Evolutionary conservation across 2,797 vertebrate species (phyloP), one percentile per base, ranked within the genome.

Genomic region (Zenarchopterus dispar): DNA sequence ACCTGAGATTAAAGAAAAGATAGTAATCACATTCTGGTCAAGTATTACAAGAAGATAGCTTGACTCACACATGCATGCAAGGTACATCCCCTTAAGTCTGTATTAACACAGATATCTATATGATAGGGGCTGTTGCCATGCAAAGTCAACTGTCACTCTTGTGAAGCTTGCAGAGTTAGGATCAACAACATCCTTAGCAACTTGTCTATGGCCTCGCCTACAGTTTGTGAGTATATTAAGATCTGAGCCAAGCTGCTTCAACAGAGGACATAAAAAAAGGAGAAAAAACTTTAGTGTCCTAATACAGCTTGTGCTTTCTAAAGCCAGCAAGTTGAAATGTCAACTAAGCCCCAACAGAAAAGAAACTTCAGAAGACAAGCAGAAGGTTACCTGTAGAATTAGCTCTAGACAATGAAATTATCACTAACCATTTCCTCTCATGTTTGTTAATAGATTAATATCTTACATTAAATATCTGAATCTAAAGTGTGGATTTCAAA

Each of bases 21-120:
- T 80, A 61, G 72, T 78, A 65, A 81, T 56, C 22, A 22, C 22
- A 67, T 78, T 74, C 65, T 71, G 72, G 61, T 72, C 77, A 77
- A 83, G 74, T 77, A 82, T 81, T 73, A 89, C 84, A 87, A 87
- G 82, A 91, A 84, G 78, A 82, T 57, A 67, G 56, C 62, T 78
- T 56, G 49, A 75, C 57, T 84, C 43, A 55, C 49, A 67, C 73
- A 77, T 74, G 39, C 67, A 73, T 46, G 64, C 47, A 22, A 49
- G 8, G 31, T 72, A 69, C 63, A 82, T 83, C 73, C 84, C 55
- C 68, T 82, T 86, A 86, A 89, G 84, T 75, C 80, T 80, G 82
- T 73, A 89, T 91, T 92, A 86, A 77, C 82, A 89, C 76, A 87
- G 70, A 91, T 83, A 85, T 73, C 56, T 60, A 70, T 69, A 61